phyloP scores from a whole-genome alignment of 1,140 invertebrate genomes.

The Megalopta genalis region DNA sequence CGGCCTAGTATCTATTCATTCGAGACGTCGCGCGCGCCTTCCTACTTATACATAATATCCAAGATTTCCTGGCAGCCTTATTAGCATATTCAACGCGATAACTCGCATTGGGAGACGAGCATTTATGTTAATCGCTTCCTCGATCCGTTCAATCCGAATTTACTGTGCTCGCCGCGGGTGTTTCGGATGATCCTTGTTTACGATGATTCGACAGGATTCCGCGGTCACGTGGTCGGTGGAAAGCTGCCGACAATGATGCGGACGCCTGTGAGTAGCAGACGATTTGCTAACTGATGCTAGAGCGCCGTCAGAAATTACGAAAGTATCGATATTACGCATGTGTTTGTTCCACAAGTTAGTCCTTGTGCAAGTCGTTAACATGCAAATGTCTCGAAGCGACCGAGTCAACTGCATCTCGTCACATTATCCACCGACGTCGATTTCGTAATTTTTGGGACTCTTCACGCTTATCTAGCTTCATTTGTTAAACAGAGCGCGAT shows the following conservation, averaged over 20 bases:
- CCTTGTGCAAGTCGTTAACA: no score
- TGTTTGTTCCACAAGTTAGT: no score
- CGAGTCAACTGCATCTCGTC: no score
- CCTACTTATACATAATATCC: constrained; percentile 4
- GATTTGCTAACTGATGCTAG: not conserved
- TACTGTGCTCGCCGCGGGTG: constrained; percentile 1
- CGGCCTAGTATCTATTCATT: constrained; percentile 25
- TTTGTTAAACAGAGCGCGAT: no score
- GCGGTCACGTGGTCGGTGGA: not conserved
- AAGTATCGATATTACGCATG: no score
- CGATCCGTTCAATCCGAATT: constrained; percentile 17
- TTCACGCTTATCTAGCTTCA: no score
- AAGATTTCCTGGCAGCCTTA: constrained; percentile 28
- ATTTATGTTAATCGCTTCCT: constrained; percentile 40
- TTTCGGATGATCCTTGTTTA: not conserved
- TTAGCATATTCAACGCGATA: constrained; percentile 55
- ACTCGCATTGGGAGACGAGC: constrained; percentile 22
- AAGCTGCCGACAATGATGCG: not conserved
- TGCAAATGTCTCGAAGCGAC: no score
- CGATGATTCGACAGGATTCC: not conserved
- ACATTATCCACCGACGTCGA: no score
- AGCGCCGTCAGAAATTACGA: no score
- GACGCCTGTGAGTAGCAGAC: not conserved
- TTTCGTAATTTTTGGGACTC: no score
- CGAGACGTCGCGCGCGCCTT: constrained; percentile 21